Percentiles rank a stretch among this genome's conserved stretches.
phyloP scores from a whole-genome alignment of 2,888 invertebrate genomes.

The Thera britannica region DNA sequence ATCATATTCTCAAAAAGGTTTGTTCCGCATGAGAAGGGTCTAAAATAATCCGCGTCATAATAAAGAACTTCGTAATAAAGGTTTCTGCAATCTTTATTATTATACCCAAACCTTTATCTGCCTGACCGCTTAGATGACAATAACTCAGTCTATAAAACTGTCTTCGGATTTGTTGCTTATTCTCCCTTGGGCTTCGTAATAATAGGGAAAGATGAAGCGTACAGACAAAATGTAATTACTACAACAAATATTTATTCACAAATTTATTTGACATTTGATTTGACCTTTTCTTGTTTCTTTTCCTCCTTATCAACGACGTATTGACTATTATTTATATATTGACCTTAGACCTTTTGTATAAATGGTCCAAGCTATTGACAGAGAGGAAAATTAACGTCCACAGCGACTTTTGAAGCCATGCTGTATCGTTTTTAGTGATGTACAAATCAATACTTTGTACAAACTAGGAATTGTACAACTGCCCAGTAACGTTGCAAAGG shows the following conservation, averaged over 20 bases:
- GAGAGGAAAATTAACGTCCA: too few relatives aligned
- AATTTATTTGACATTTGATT: too few relatives aligned
- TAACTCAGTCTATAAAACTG: slow-evolving; percentile 14
- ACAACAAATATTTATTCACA: neutral
- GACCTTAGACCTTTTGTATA: too few relatives aligned
- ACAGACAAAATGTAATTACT: neutral
- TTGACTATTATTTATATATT: too few relatives aligned
- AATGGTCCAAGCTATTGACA: too few relatives aligned
- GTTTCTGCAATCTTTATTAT: slow-evolving; percentile 20
- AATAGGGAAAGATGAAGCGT: slow-evolving; percentile 1
- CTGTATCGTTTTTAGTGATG: too few relatives aligned
- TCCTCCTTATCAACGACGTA: too few relatives aligned
- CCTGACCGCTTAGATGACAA: slow-evolving; percentile 26
- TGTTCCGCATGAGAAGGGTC: slow-evolving; percentile 33
- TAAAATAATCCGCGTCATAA: slow-evolving; percentile 31
- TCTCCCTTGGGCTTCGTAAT: slow-evolving; percentile 9
- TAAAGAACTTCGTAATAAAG: slow-evolving; percentile 27
- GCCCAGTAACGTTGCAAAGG: too few relatives aligned
- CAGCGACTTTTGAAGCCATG: too few relatives aligned
- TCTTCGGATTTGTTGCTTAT: slow-evolving; percentile 10
- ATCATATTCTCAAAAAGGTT: slow-evolving; percentile 16
- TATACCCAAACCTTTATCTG: slow-evolving; percentile 25
- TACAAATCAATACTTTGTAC: too few relatives aligned
- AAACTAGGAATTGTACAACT: too few relatives aligned
- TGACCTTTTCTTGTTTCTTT: too few relatives aligned